Conservation (phyloP, 2,113 vertebrate genomes). For the Gila orcuttii region DNA sequence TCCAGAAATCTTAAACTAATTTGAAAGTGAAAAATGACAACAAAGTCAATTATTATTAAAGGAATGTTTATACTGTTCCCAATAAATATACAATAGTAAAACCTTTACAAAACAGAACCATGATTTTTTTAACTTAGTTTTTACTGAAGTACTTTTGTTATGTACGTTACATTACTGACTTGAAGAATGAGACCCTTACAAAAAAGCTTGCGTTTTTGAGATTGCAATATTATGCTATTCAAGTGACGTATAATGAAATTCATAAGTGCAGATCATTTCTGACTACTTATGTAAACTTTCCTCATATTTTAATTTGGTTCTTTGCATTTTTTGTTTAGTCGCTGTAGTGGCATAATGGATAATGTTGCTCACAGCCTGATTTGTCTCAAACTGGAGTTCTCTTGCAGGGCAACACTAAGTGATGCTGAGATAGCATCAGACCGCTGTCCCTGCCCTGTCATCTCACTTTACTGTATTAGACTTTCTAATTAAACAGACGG, state of each 20-base stretch:
- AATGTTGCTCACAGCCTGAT: not conserved
- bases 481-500: slow-evolving; percentile 44
- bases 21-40: too few species aligned
- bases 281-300: not conserved
- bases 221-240: too few species aligned
- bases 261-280: not conserved
- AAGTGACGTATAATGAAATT: too few species aligned
- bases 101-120: not conserved
- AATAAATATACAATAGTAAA: not conserved
- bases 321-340: not conserved
- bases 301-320: not conserved
- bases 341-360: not conserved
- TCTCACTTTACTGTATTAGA: slow-evolving; percentile 49
- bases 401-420: not conserved
- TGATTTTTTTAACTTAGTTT: not conserved
- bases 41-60: too few species aligned
- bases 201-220: too few species aligned
- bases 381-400: not conserved
- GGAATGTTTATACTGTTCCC: not conserved
- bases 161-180: too few species aligned
- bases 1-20: not conserved
- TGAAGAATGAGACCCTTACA: too few species aligned
- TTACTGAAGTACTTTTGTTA: not conserved
- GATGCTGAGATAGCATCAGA: slow-evolving; percentile 31
- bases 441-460: slow-evolving; percentile 35